These are phyloP conservation scores for Phyllotis vaccarum DNA, from an alignment of 2,797 vertebrate species.

Conservation along the genomic window DNA sequence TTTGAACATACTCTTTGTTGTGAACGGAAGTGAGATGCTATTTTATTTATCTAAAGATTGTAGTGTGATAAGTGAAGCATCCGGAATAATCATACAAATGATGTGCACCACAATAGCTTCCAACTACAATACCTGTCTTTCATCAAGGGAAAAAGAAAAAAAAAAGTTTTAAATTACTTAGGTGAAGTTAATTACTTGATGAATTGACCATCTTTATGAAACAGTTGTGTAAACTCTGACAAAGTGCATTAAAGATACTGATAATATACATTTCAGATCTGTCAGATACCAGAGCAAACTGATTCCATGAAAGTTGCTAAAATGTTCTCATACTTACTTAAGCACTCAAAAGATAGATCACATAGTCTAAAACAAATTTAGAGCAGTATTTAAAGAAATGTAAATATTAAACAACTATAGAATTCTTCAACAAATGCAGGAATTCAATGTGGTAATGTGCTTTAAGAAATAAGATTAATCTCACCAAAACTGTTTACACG, in stretches of 20 bases:
- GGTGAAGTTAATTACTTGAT: conserved; percentile 3
- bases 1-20: conserved; percentile 84
- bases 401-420: neutral
- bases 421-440: neutral
- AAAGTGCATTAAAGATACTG: conserved; percentile 53
- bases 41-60: conserved; percentile 87
- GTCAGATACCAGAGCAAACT: conserved; percentile 23
- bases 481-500: neutral
- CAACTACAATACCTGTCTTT: conserved; percentile 63
- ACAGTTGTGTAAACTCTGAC: conserved; percentile 28
- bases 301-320: conserved; percentile 9
- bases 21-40: conserved; percentile 85
- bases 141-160: conserved; percentile 62
- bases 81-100: conserved; percentile 83
- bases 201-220: conserved; percentile 71
- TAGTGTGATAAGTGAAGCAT: conserved; percentile 83
- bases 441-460: neutral
- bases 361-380: conserved; percentile 7
- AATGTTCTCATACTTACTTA: conserved; percentile 12
- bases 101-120: conserved; percentile 65
- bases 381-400: conserved; percentile 15
- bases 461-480: neutral
- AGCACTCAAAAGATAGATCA: neutral
- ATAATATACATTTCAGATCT: conserved; percentile 43
- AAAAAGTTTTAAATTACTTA: conserved; percentile 71